These are phyloP conservation scores for Euwallacea fornicatus DNA, from an alignment of 1,140 invertebrate genomes.

Conservation along the genomic window DNA sequence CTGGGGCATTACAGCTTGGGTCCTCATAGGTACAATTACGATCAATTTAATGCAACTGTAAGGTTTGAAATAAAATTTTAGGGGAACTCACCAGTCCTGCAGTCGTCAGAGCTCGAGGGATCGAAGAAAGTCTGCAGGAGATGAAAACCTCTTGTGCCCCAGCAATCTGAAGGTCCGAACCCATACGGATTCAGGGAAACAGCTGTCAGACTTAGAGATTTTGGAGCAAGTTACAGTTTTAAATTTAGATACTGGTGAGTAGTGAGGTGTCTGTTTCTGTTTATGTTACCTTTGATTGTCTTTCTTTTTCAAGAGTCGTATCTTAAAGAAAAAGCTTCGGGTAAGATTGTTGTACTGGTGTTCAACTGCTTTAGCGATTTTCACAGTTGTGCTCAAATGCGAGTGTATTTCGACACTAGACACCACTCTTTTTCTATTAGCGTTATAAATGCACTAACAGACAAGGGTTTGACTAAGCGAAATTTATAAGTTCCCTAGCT, in stretches of 20 bases:
- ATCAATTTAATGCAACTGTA: background rate
- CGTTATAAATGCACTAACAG: too few species aligned
- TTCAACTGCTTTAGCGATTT: too few species aligned
- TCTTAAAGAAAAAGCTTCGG: background rate
- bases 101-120: slow-evolving; percentile 59
- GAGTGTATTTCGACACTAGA: background rate
- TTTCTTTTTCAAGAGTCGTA: slow-evolving; percentile 3
- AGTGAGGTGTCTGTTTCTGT: background rate
- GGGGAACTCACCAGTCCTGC: slow-evolving; percentile 42
- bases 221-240: slow-evolving; percentile 85
- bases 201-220: slow-evolving; percentile 85
- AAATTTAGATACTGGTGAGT: slow-evolving; percentile 82
- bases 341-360: background rate
- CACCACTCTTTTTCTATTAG: too few species aligned
- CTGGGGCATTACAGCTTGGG: slow-evolving; percentile 64
- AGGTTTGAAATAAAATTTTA: slow-evolving; percentile 8
- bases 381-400: background rate
- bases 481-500: too few species aligned
- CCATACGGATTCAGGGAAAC: slow-evolving; percentile 81
- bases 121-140: slow-evolving; percentile 70
- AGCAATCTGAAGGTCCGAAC: slow-evolving; percentile 78
- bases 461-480: too few species aligned
- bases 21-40: slow-evolving; percentile 54
- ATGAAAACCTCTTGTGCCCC: slow-evolving; percentile 69
- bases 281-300: background rate